phyloP scores from a whole-genome alignment of 2,888 invertebrate species.

The Cordilura impudica region DNA sequence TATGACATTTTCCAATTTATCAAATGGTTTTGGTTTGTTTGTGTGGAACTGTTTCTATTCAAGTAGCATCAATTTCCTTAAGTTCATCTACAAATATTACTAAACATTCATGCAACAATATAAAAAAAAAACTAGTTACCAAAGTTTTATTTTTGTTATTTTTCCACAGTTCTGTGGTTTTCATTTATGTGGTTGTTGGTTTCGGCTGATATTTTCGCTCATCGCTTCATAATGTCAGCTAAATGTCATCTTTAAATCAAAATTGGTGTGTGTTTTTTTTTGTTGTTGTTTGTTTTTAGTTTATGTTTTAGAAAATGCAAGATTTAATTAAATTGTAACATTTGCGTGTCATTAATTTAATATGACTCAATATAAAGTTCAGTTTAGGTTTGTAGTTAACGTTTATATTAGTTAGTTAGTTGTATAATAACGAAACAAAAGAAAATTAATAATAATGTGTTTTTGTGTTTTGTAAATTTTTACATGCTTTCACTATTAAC shows the following conservation, averaged over 20 bases:
- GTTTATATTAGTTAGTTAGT: constrained; percentile 11
- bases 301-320: constrained; percentile 5
- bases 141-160: constrained; percentile 4
- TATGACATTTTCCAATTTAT: constrained; percentile 61
- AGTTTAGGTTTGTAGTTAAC: constrained; percentile 22
- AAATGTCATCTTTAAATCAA: constrained; percentile 62
- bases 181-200: not conserved
- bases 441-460: constrained; percentile 33
- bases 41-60: not conserved
- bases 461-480: constrained; percentile 49
- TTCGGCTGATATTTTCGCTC: constrained; percentile 26
- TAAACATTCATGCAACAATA: constrained; percentile 17
- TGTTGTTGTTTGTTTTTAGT: not conserved
- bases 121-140: constrained; percentile 10
- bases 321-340: constrained; percentile 59
- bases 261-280: constrained; percentile 10
- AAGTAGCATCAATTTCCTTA: constrained; percentile 48
- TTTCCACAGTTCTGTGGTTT: constrained; percentile 7
- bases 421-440: constrained; percentile 4
- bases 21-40: constrained; percentile 34
- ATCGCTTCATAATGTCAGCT: constrained; percentile 58
- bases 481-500: constrained; percentile 60
- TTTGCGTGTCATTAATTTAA: constrained; percentile 52
- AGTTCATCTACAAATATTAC: constrained; percentile 48
- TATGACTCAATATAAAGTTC: constrained; percentile 39